phyloP scores from a whole-genome alignment of 2,797 vertebrate species.

The Catamblyrhynchus diadema region DNA sequence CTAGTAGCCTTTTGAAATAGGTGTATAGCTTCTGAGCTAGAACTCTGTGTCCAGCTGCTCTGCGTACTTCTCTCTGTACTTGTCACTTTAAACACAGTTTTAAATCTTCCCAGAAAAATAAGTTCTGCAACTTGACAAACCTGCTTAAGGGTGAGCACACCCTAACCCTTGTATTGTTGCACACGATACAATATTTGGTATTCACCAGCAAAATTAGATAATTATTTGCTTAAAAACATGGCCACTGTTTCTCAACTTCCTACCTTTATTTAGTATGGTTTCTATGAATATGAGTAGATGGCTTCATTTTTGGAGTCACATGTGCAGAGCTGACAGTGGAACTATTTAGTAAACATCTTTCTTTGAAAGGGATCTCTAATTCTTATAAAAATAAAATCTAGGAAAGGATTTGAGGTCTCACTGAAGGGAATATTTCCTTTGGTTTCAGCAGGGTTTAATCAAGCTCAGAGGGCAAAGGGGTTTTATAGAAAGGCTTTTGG shows the following conservation, averaged over 20 bases:
- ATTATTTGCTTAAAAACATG: not conserved
- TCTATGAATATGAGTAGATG: not conserved
- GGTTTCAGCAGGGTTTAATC: not conserved
- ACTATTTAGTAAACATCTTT: not conserved
- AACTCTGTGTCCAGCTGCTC: not conserved
- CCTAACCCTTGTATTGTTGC: not conserved
- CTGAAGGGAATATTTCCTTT: not conserved
- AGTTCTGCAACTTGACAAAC: not conserved
- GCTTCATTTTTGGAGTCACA: not conserved
- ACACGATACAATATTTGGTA: not conserved
- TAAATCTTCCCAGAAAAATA: not conserved
- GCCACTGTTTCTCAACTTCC: not conserved
- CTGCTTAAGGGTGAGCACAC: not conserved
- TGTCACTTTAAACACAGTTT: not conserved
- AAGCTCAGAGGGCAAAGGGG: not conserved
- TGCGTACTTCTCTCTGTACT: not conserved
- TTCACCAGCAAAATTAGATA: not conserved
- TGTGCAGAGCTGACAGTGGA: not conserved
- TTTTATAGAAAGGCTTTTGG: not conserved
- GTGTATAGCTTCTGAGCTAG: not conserved
- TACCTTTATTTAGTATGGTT: not conserved
- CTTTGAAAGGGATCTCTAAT: not conserved
- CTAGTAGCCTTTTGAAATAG: not conserved
- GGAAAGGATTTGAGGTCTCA: not conserved
- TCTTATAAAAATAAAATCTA: not conserved